Percentiles rank a stretch among this genome's conserved stretches.
Conservation (phyloP, 2,888 invertebrate species). For the Meiosimyza decipiens region DNA sequence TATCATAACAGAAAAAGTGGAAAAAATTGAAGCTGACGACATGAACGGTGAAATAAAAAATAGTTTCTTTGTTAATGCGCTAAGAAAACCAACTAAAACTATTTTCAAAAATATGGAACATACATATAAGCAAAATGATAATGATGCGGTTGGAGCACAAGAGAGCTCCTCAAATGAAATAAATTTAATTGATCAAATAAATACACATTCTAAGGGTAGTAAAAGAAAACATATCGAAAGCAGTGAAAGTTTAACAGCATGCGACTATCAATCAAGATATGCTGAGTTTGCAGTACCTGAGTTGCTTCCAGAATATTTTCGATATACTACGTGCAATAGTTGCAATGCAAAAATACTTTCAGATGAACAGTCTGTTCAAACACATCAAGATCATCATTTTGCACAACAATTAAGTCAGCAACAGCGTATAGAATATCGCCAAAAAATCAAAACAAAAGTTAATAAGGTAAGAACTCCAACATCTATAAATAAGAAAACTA, state of each 20-base stretch:
- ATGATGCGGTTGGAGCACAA: not conserved
- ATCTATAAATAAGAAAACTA: constrained; percentile 40
- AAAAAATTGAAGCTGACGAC: not conserved
- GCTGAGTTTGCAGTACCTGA: constrained; percentile 58
- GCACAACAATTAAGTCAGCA: constrained; percentile 76
- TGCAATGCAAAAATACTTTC: constrained; percentile 73
- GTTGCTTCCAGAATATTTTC: constrained; percentile 48
- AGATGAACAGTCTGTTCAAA: constrained; percentile 69
- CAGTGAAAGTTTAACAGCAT: not conserved
- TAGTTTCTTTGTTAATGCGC: constrained; percentile 45
- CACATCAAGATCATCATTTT: constrained; percentile 81
- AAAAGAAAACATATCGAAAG: constrained; percentile 33
- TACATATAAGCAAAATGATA: not conserved
- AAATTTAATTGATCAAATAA: not conserved
- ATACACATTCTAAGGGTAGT: not conserved
- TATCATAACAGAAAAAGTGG: too few relatives aligned
- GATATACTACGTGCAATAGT: constrained; percentile 70
- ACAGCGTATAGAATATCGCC: constrained; percentile 64
- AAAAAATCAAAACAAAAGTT: constrained; percentile 53
- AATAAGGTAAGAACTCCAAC: constrained; percentile 40
- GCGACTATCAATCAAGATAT: constrained; percentile 52
- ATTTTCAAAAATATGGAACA: not conserved
- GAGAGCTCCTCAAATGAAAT: not conserved
- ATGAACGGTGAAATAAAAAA: constrained; percentile 5
- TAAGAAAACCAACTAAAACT: constrained; percentile 34